Conservation (phyloP, 1,140 invertebrate species). For the Drosophila sproati region DNA sequence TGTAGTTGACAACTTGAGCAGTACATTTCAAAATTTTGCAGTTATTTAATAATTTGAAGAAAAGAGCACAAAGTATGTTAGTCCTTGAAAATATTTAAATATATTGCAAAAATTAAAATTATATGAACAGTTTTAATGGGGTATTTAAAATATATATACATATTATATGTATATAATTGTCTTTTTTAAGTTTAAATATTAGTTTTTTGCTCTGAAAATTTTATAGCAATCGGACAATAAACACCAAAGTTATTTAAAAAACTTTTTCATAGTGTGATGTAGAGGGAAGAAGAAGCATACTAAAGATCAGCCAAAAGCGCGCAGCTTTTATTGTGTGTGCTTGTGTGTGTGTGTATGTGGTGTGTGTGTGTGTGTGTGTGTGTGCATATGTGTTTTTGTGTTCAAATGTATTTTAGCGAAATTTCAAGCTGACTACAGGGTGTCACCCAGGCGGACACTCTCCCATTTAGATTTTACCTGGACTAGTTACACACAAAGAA, state of each 20-base stretch:
- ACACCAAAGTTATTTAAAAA: not conserved
- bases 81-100: not conserved
- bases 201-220: not conserved
- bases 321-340: too few relatives aligned
- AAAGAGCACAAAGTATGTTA: not conserved
- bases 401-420: not conserved
- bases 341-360: not conserved
- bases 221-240: not conserved
- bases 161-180: not conserved
- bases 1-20: constrained; percentile 2
- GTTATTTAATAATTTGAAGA: not conserved
- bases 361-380: not conserved
- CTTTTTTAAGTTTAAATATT: not conserved
- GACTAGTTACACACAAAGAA: not conserved
- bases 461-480: not conserved
- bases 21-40: not conserved
- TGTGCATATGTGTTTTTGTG: not conserved
- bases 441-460: too few relatives aligned
- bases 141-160: not conserved
- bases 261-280: not conserved
- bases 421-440: not conserved
- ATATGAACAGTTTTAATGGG: too few relatives aligned
- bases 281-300: too few relatives aligned
- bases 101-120: not conserved
- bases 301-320: not conserved